Evolutionary conservation across 2,113 vertebrate species (phyloP).

Genomic region (Thymallus thymallus): DNA sequence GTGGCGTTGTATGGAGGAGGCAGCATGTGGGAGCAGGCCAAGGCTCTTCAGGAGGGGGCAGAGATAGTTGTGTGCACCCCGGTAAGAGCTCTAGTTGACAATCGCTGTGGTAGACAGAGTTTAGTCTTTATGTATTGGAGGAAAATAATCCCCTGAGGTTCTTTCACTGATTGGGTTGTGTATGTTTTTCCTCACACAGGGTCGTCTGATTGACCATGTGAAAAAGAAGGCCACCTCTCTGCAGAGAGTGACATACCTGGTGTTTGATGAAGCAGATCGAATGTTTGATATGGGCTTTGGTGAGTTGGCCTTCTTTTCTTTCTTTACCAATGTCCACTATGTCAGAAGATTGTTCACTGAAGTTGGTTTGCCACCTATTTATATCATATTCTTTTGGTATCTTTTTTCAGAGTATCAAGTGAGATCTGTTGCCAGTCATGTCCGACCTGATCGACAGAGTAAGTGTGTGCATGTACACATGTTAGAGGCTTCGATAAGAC

Average conservation of each 20-base stretch:
- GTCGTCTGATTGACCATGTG: conserved; percentile 96
- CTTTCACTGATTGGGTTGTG: not conserved
- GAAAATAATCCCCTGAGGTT: not conserved
- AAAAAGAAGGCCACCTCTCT: conserved; percentile 99
- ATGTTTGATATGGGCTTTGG: conserved; percentile 99
- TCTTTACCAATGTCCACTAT: not conserved
- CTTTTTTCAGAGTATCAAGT: conserved; percentile 89
- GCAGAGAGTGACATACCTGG: conserved; percentile 94
- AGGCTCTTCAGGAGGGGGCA: conserved; percentile 96
- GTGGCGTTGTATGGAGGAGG: conserved; percentile 97
- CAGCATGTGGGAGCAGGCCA: conserved; percentile 99
- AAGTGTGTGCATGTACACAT: conserved; percentile 57
- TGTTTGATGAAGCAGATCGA: conserved; percentile 98
- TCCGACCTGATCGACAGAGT: conserved; percentile 97
- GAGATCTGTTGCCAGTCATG: conserved; percentile 92
- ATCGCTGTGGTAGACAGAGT: not conserved
- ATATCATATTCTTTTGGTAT: not conserved
- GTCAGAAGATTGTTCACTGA: not conserved
- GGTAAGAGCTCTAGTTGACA: conserved; percentile 73
- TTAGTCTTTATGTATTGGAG: not conserved
- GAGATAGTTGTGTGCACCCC: conserved; percentile 99
- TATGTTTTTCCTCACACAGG: conserved; percentile 67
- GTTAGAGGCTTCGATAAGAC: not conserved
- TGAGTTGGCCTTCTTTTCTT: conserved; percentile 59
- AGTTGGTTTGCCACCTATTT: not conserved